Conservation (phyloP, 2,888 invertebrate species). For the Chrysomela aeneicollis region DNA sequence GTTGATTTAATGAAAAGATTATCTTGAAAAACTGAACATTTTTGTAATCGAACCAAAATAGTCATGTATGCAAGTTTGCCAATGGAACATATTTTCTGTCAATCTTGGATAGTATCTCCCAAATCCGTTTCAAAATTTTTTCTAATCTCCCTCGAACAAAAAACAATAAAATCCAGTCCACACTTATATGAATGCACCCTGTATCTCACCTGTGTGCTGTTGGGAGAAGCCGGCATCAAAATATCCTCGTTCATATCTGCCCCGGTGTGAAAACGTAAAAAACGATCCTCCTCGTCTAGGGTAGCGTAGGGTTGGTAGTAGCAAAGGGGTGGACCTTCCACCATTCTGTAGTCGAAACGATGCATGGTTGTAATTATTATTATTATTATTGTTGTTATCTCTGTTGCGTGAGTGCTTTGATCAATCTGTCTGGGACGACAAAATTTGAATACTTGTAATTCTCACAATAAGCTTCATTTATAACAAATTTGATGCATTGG, state of each 20-base stretch:
- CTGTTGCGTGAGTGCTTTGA: background rate
- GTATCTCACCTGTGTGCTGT: conserved; percentile 56
- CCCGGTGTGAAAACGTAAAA: conserved; percentile 40
- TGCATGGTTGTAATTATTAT: conserved; percentile 43
- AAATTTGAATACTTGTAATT: conserved; percentile 29
- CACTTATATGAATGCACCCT: background rate
- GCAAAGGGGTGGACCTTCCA: conserved; percentile 57
- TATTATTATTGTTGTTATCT: background rate
- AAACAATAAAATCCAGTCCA: no score
- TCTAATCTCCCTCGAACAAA: no score
- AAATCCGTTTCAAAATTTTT: no score
- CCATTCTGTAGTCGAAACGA: conserved; percentile 55
- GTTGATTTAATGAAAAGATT: no score
- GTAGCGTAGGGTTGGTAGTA: conserved; percentile 48
- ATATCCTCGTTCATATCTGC: conserved; percentile 53
- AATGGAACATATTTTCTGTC: no score
- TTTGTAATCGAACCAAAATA: no score
- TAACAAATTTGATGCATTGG: conserved; percentile 26
- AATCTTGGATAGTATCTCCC: no score
- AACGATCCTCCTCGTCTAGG: conserved; percentile 32
- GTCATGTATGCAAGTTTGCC: no score
- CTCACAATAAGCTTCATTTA: conserved; percentile 26
- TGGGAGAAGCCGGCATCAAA: conserved; percentile 54
- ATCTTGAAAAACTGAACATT: no score
- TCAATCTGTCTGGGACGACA: background rate